Base-by-base conservation (phyloP, 2,113 vertebrate species). In the Mystacornis crossleyi region DNA sequence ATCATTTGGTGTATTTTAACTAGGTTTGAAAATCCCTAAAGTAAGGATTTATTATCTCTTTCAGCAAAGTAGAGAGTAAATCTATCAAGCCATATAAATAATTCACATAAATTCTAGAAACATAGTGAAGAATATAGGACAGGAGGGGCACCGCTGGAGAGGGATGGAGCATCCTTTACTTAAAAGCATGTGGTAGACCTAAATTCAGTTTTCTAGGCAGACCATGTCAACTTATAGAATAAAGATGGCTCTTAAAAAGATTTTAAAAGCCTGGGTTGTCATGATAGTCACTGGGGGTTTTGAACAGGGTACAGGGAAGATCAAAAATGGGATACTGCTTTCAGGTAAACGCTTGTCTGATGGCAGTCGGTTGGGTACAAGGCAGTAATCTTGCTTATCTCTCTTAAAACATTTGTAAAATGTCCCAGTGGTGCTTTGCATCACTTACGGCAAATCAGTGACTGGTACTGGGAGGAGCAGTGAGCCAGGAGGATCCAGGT, bases 61-160 rank as follows among this genome's bases (percentile, higher is more conserved):
- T 53, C 7, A 3, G 85, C 43, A 29, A 93, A 89, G 66, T 42
- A 80, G 0, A 0, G 87, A 87, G 87, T 71, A 95, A 89, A 87
- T 95, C 85, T 88, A 91, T 88, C 78, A 81, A 28, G 18, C 57
- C 25, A 10, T 45, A 83, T 90, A 90, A 94, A 96, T 93, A 86
- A 96, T 95, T 92, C 88, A 94, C 57, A 65, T 24, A 43, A 51
- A 92, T 78, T 82, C 88, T 73, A 83, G 64, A 92, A 90, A 64
- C 23, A 31, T 10, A 65, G 64, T 43, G 64, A 85, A 60, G 29
- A 92, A 94, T 83, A 89, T 71, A 90, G 71, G 88, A 90, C 82
- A 94, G 60, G 75, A 90, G n/a, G 62, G 54, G 75, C 45, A 93
- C 9, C 42, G n/a, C 26, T 71, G 33, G 29, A 70, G 19, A 69